Evolutionary conservation across 2,888 invertebrate genomes (phyloP).

Genomic region (Drosophila fungiperda): DNA sequence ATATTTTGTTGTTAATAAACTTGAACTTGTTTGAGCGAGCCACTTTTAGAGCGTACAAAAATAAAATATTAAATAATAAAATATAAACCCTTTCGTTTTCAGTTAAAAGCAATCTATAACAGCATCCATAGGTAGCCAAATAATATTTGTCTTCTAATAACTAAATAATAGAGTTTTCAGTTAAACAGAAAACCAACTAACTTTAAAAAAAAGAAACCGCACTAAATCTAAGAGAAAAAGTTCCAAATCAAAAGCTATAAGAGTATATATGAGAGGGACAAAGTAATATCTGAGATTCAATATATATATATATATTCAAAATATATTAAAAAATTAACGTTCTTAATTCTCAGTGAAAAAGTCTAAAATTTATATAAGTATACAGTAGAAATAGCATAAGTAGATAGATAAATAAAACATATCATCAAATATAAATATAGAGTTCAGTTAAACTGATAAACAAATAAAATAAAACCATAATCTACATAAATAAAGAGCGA

Average conservation of each 20-base stretch:
- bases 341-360: neutral
- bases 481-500: neutral
- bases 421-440: neutral
- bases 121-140: neutral
- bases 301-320: no score
- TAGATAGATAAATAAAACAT: neutral
- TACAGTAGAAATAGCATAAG: neutral
- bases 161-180: neutral
- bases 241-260: no score
- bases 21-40: slow-evolving; percentile 31
- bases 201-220: no score
- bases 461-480: neutral
- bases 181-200: neutral
- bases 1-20: slow-evolving; percentile 21
- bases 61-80: neutral
- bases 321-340: neutral
- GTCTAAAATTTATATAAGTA: neutral
- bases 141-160: neutral
- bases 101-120: neutral
- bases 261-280: no score
- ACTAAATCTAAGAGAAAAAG: no score
- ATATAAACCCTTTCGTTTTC: neutral
- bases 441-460: neutral
- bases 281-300: no score
- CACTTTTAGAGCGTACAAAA: neutral